Conservation (phyloP, 2,797 vertebrate genomes). For the Champsocephalus gunnari region DNA sequence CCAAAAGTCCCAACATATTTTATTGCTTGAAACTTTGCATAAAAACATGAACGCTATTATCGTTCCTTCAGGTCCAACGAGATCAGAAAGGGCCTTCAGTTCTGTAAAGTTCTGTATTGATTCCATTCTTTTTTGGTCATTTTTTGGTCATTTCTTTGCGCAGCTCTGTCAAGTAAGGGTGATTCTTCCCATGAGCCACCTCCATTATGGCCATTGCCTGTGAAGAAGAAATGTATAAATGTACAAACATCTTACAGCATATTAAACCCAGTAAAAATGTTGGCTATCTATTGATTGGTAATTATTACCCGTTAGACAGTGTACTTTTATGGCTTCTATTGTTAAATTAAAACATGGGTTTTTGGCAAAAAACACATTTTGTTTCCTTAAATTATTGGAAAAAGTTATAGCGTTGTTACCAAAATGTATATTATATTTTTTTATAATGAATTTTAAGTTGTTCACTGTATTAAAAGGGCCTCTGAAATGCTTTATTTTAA, state of each 20-base stretch:
- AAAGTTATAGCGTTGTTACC: neutral
- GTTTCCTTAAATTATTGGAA: neutral
- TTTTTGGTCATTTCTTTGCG: conserved; percentile 88
- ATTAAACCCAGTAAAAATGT: neutral
- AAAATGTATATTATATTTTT: too few relatives aligned
- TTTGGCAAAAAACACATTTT: fast-evolving
- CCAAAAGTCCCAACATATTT: neutral
- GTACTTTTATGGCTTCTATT: neutral
- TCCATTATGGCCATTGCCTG: conserved; percentile 96
- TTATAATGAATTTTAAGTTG: neutral
- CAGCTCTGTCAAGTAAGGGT: conserved; percentile 90
- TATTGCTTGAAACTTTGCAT: neutral
- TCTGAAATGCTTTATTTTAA: neutral
- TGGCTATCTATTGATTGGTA: neutral
- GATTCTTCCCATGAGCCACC: conserved; percentile 94
- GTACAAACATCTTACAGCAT: neutral
- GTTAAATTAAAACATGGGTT: neutral
- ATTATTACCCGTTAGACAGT: neutral
- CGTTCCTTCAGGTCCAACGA: conserved; percentile 21
- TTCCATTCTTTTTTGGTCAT: conserved; percentile 49
- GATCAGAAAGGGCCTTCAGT: conserved; percentile 32
- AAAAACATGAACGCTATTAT: conserved; percentile 17
- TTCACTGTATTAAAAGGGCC: too few relatives aligned
- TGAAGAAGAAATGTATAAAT: neutral
- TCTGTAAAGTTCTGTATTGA: conserved; percentile 29